Evolutionary conservation across 1,140 invertebrate genomes (phyloP), one percentile per base, ranked within the genome.

Genomic region (Zaprionus camerounensis): DNA sequence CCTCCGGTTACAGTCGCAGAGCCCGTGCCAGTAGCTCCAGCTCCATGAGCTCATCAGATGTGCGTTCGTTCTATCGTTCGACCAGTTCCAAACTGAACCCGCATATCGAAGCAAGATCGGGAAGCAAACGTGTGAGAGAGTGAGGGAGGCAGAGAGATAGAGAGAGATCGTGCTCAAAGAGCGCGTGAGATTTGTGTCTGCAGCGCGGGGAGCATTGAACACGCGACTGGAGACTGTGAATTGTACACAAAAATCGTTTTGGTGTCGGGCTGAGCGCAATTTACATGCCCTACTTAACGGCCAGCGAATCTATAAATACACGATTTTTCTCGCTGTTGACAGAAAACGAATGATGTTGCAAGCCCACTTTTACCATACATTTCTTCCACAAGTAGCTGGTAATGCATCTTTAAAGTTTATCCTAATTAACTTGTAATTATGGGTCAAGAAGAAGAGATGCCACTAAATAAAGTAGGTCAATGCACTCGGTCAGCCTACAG

Each of bases 281-380:
- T 86, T 87, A 71, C 84, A 80, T 86, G 83, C 80, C 83, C 83
- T 86, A 87, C 84, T 86, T 87, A 56, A 13, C 11, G 17, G 49
- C 13, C 61, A 22, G 58, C 26, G 38, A 51, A 22, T 51, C 56
- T 63, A 58, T 67, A 72, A 71, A 86, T 87, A 87, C 56, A 15
- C 28, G 64, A 68, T 24, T 17, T 41, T 41, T 71, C 57, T 36
- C 71, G 53, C 63, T 83, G 64, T 66, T 67, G 59, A 69, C 65
- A 74, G 49, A 76, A 66, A 38, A 38, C 46, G 46, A 44, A 44
- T 17, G 41, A 31, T 56, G 28, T 36, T 36, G n/a, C 61, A 20
- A 51, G 44, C 13, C 17, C 1, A 24, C 9, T 53, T 28, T 36
- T 22, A 46, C 46, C 26, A 34, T 12, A 9, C 12, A 41, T 22